A percentile compares a stretch with the other conserved stretches of the same genome.
These are phyloP conservation scores for Lepus europaeus DNA, from an alignment of 2,113 vertebrate species.

Conservation along the genomic window DNA sequence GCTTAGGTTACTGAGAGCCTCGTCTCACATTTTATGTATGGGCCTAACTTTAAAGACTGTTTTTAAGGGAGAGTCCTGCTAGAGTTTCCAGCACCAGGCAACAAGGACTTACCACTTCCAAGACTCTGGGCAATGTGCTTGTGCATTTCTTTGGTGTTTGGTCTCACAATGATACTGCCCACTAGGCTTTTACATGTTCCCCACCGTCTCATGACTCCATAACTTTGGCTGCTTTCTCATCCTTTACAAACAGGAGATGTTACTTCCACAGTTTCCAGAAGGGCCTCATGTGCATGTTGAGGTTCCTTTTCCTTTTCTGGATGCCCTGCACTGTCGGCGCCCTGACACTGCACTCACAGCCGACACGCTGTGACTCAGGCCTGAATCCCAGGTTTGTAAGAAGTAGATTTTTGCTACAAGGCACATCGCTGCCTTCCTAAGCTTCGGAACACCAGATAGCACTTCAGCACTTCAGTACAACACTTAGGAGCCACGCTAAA, in stretches of 20 bases:
- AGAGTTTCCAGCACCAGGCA: not conserved
- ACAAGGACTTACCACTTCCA: not conserved
- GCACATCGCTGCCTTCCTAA: rapidly evolving
- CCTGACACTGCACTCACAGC: not conserved
- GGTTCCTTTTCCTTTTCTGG: not conserved
- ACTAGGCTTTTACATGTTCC: not conserved
- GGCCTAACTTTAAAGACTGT: not conserved
- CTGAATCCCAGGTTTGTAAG: not conserved
- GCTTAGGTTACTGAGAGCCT: not conserved
- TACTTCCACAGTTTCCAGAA: not conserved
- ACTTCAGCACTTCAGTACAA: too few relatives aligned
- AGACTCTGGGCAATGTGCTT: not conserved
- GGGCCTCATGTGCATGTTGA: rapidly evolving
- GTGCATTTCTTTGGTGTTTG: not conserved
- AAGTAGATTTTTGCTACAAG: rapidly evolving
- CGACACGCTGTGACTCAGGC: too few relatives aligned
- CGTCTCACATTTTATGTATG: not conserved
- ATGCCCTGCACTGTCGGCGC: not conserved
- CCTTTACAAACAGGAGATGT: not conserved
- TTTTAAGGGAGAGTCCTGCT: not conserved
- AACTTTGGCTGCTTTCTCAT: not conserved
- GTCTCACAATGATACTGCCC: not conserved
- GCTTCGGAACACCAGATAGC: rapidly evolving
- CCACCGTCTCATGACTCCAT: not conserved
- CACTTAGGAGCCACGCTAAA: rapidly evolving